A percentile compares a stretch with the other conserved stretches of the same genome.
Conservation (phyloP, 2,888 invertebrate genomes). For the Alentia gelatinosa region DNA sequence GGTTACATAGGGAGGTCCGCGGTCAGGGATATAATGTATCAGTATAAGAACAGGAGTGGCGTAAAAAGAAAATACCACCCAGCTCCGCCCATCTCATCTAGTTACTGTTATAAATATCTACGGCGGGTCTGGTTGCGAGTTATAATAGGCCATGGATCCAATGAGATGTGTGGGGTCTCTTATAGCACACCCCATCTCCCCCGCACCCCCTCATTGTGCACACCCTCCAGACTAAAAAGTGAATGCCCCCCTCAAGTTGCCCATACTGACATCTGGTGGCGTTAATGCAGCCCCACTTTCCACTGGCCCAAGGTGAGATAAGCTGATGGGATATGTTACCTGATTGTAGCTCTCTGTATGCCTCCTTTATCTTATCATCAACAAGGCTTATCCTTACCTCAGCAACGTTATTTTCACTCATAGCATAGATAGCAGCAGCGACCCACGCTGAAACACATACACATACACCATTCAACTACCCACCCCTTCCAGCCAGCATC, state of each 20-base stretch:
- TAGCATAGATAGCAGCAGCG: too few relatives aligned
- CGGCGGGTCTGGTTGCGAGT: background rate
- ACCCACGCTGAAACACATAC: background rate
- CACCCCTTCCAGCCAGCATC: background rate
- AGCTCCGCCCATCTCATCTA: background rate
- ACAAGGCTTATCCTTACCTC: background rate
- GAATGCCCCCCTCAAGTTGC: background rate
- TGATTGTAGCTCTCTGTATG: background rate
- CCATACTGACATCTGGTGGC: background rate
- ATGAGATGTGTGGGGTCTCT: background rate
- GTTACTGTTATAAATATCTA: background rate
- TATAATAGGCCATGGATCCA: background rate
- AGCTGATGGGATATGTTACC: constrained; percentile 18
- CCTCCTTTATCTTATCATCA: background rate
- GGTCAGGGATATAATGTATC: background rate
- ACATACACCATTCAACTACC: background rate
- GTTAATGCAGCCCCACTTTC: background rate
- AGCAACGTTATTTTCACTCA: background rate
- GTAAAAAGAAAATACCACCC: background rate
- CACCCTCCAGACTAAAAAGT: background rate
- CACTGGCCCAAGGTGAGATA: background rate
- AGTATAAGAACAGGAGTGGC: background rate
- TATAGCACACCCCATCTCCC: background rate
- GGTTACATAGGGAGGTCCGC: background rate
- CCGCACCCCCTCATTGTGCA: background rate